phyloP scores from a whole-genome alignment of 2,113 vertebrate genomes.

The Clarias batrachus region DNA sequence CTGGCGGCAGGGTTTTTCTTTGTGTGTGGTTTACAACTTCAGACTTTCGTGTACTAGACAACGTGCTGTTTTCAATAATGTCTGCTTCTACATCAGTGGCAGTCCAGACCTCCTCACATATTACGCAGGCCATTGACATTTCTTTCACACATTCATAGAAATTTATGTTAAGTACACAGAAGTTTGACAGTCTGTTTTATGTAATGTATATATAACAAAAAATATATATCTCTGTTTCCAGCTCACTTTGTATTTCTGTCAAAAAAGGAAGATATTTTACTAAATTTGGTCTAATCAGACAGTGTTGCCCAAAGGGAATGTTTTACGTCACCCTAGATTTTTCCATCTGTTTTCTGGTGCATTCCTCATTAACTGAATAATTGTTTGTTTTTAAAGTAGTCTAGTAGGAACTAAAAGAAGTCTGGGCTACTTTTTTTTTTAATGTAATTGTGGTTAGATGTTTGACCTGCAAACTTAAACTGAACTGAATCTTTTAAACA shows the following conservation, averaged over 20 bases:
- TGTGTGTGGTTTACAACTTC: conserved; percentile 40
- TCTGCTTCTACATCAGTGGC: conserved; percentile 32
- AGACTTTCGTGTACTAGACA: conserved; percentile 27
- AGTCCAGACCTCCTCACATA: conserved; percentile 28
- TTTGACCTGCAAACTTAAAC: neutral
- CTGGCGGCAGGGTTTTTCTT: conserved; percentile 29
- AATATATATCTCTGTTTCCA: conserved; percentile 15
- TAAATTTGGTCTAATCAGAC: conserved; percentile 29
- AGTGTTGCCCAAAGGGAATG: neutral
- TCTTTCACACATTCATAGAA: conserved; percentile 19
- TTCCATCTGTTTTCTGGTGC: neutral
- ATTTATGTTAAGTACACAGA: conserved; percentile 25
- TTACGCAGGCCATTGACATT: conserved; percentile 22
- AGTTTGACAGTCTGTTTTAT: conserved; percentile 48
- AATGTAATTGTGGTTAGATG: conserved; percentile 11
- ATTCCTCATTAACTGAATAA: conserved; percentile 15
- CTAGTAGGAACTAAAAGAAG: neutral
- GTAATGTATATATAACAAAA: conserved; percentile 1
- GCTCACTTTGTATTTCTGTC: neutral
- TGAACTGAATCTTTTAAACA: neutral
- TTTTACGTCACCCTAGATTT: conserved; percentile 13
- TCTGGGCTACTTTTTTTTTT: conserved; percentile 6
- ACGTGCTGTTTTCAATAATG: conserved; percentile 32
- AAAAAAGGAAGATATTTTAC: conserved; percentile 14
- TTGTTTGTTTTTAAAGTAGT: conserved; percentile 12